Evolutionary conservation across 2,113 vertebrate genomes (phyloP), one percentile per base, ranked within the genome.

Genomic region (Rhabdomys dilectus): DNA sequence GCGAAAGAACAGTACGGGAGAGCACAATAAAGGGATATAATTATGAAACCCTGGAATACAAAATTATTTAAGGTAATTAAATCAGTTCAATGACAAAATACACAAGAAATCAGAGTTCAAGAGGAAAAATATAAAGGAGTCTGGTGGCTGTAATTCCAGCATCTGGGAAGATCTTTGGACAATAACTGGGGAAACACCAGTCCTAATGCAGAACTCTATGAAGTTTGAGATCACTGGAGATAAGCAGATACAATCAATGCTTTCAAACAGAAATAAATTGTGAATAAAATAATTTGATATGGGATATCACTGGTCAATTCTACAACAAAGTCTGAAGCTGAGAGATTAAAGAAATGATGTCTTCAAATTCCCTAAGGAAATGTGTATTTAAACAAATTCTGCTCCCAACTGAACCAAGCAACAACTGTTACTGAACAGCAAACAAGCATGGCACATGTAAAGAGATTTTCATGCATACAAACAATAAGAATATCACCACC

Each of bases 341-440:
- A 45, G 62, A 64, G 24, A 89, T 58, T 58, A 17, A 68, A 73
- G 34, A 91, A 85, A 10, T 17, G 66, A 72, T 68, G 26, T 48
- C 70, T 93, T 92, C 36, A 80, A 36, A 81, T 45, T 91, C 84
- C 24, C 39, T 91, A 21, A 95, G 11, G 8, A 91, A 91, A 89
- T 56, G 81, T 85, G 53, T 77, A 78, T 86, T 93, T 82, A 94
- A 97, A 93, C n/a, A 64, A 62, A 84, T 91, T 91, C n/a, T 89
- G 11, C 73, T 77, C 34, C 72, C n/a, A 80, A 62, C 24, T 56
- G 92, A 92, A 29, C 51, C 58, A 78, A 42, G 51, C 39, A 58
- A 64, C 16, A 88, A 73, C 82, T 51, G 45, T 9, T 88, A 56
- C 15, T 66, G 75, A 77, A 82, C 58, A 48, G 48, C 34, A 81